Percentiles rank a stretch among this genome's conserved stretches.
Evolutionary conservation across 2,888 invertebrate species (phyloP).

Genomic region (Coenonympha arcania): DNA sequence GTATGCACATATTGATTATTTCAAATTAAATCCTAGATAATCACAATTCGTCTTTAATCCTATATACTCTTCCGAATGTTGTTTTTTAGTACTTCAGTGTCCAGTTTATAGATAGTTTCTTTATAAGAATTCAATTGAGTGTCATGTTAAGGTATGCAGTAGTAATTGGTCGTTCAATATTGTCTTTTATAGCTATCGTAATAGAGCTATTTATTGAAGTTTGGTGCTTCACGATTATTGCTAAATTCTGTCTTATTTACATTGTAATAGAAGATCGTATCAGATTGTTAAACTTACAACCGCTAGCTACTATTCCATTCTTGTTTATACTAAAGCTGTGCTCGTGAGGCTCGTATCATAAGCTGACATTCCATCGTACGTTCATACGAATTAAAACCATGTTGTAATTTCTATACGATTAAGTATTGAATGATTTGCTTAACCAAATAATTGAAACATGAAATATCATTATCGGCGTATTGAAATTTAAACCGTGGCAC

Average conservation of each 20-base stretch:
- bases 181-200: not conserved
- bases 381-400: slow-evolving; percentile 44
- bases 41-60: too few relatives aligned
- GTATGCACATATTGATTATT: not conserved
- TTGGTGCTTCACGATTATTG: slow-evolving; percentile 10
- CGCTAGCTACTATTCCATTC: slow-evolving; percentile 20
- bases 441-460: slow-evolving; percentile 57
- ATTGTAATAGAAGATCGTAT: slow-evolving; percentile 13
- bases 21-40: not conserved
- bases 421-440: slow-evolving; percentile 47
- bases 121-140: not conserved
- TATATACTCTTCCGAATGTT: too few relatives aligned
- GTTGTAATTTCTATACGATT: slow-evolving; percentile 42
- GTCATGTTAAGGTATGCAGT: not conserved
- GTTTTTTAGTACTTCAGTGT: too few relatives aligned
- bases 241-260: slow-evolving; percentile 11
- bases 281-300: slow-evolving; percentile 13
- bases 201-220: slow-evolving; percentile 5
- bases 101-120: not conserved
- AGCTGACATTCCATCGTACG: slow-evolving; percentile 49
- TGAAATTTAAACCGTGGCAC: slow-evolving; percentile 45
- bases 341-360: slow-evolving; percentile 44
- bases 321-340: slow-evolving; percentile 20
- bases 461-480: slow-evolving; percentile 42
- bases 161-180: slow-evolving; percentile 2